A percentile compares a stretch with the other conserved stretches of the same genome.
Evolutionary conservation across 1,140 invertebrate genomes (phyloP).

Genomic region (Trichonephila clavipes): DNA sequence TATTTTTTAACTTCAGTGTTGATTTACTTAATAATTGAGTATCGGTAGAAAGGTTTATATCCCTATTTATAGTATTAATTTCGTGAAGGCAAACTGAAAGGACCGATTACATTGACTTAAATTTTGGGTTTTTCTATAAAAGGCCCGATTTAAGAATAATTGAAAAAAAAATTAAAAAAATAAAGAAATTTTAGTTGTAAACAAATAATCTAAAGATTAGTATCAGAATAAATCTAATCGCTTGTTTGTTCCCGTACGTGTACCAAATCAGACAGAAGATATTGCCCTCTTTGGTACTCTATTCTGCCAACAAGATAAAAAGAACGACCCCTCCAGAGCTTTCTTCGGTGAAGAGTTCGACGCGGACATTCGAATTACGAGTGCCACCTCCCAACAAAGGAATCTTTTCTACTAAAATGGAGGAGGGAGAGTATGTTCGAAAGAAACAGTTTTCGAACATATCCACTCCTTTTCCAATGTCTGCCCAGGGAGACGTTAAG

Average conservation of each 20-base stretch:
- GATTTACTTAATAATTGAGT: too few species aligned
- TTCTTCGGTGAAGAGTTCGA: background rate
- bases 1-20: too few species aligned
- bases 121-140: too few species aligned
- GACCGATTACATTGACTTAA: too few species aligned
- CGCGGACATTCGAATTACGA: background rate
- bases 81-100: too few species aligned
- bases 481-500: slow-evolving; percentile 30
- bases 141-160: too few species aligned
- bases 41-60: too few species aligned
- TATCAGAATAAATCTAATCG: too few species aligned
- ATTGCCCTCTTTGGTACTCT: background rate
- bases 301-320: background rate
- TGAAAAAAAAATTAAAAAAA: too few species aligned
- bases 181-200: too few species aligned
- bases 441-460: slow-evolving; percentile 1
- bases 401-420: slow-evolving; percentile 25
- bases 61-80: too few species aligned
- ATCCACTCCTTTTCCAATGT: slow-evolving; percentile 14
- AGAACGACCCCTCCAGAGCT: background rate
- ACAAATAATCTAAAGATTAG: too few species aligned
- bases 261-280: background rate
- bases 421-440: background rate
- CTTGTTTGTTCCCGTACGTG: background rate
- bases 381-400: background rate